Evolutionary conservation across 2,888 invertebrate species (phyloP), one percentile per base, ranked within the genome.

Genomic region (Caenorhabditis imperialis): DNA sequence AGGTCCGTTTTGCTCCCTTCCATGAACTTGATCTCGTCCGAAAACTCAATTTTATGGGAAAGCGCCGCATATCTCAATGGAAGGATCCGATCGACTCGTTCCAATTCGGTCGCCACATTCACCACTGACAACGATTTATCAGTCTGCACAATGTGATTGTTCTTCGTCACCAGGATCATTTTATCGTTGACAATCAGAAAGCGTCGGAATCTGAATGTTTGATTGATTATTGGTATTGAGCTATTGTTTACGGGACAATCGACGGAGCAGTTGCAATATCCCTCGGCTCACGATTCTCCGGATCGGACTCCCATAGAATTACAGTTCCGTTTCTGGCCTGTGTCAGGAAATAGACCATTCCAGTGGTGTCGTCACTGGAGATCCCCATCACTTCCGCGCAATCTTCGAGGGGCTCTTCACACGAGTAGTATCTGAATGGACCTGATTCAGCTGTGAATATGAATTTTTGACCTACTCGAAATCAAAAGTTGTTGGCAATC

Each of bases 361-460:
- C 79, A 14, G 77, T 76, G 0, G 60, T 45, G 37, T 84, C 83
- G 53, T 84, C 83, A 14, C 72, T 75, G 1, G 84, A 82, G 7
- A 85, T 71, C 14, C 78, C 84, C 40, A 82, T 79, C 4, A 87
- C 87, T 74, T 86, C 84, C 1, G 84, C 83, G 51, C 87, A 87
- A 35, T 81, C 84, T 47, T 73, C 75, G 0, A 72, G 55, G 1
- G 71, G 71, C 7, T 76, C 70, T 25, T 76, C 73, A 44, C 84
- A 84, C 3, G 82, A 70, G 54, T 84, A 83, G 57, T 77, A 78
- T 57, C 83, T 84, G 48, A 42, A 76, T n/a, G n/a, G 55, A 20
- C 2, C 12, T 20, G 2, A 16, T 8, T 42, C 20, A 18, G 5
- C n/a, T 16, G 8, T 33, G 14, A 22, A 1, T n/a, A 6, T 14